phyloP scores from a whole-genome alignment of 2,797 vertebrate species.

The Anabacerthia variegaticeps region DNA sequence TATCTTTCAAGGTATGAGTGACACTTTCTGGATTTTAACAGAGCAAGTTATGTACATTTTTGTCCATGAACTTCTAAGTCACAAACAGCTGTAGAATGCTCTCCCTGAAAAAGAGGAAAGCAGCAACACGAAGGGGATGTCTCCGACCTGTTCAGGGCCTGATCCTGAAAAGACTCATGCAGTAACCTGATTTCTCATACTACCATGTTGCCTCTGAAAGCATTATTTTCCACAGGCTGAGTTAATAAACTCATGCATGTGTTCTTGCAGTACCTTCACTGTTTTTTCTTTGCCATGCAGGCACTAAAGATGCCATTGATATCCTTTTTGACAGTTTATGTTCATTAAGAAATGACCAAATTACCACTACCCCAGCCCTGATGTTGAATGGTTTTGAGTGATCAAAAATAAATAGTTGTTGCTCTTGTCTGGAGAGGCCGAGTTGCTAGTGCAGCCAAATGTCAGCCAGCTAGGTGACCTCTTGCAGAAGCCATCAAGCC shows the following conservation, averaged over 20 bases:
- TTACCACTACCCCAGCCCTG: background rate
- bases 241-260: background rate
- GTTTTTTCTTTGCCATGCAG: background rate
- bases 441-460: background rate
- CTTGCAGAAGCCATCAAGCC: background rate
- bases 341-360: background rate
- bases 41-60: background rate
- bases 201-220: background rate
- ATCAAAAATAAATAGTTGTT: background rate
- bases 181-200: background rate
- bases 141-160: background rate
- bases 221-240: background rate
- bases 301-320: background rate
- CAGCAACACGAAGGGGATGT: background rate
- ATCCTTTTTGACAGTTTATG: background rate
- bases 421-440: background rate
- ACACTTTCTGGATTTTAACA: background rate
- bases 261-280: background rate
- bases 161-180: background rate
- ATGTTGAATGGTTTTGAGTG: background rate
- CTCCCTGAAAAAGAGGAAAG: background rate
- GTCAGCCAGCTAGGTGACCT: background rate
- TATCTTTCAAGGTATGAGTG: background rate
- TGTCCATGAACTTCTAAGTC: background rate
- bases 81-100: background rate